phyloP scores from a whole-genome alignment of 2,797 vertebrate species.

The Leucoraja ocellata region DNA sequence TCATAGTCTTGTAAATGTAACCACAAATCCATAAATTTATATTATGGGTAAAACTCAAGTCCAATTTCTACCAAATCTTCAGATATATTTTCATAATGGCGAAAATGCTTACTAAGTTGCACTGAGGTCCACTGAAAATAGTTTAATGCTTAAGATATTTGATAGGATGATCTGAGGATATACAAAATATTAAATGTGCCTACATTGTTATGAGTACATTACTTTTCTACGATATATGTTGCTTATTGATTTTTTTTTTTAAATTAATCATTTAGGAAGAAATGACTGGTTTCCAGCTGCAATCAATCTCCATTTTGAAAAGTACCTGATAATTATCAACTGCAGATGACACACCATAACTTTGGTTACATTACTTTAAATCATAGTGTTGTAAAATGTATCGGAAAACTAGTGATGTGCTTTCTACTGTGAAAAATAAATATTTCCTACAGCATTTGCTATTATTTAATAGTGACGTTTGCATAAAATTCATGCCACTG shows the following conservation, averaged over 20 bases:
- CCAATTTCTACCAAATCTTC: neutral
- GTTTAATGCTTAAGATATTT: neutral
- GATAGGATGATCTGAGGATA: neutral
- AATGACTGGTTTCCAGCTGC: neutral
- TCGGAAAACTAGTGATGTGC: neutral
- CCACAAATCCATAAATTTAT: neutral
- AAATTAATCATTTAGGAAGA: neutral
- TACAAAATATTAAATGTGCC: neutral
- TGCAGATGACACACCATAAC: neutral
- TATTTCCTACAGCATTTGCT: conserved; percentile 11
- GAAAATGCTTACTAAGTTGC: neutral
- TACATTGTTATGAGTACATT: neutral
- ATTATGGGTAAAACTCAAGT: neutral
- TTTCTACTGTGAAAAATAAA: conserved; percentile 38
- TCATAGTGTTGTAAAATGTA: neutral
- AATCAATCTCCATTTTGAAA: neutral
- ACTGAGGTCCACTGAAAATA: neutral
- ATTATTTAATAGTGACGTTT: neutral
- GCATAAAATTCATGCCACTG: neutral
- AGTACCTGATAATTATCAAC: neutral
- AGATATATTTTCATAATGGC: neutral
- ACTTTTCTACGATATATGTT: neutral
- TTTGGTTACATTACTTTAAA: neutral
- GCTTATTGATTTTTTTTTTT: neutral
- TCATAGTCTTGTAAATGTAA: neutral